Percentiles rank a stretch among this genome's conserved stretches.
phyloP scores from a whole-genome alignment of 2,797 vertebrate species.

The Stomatorhinus walkeri region DNA sequence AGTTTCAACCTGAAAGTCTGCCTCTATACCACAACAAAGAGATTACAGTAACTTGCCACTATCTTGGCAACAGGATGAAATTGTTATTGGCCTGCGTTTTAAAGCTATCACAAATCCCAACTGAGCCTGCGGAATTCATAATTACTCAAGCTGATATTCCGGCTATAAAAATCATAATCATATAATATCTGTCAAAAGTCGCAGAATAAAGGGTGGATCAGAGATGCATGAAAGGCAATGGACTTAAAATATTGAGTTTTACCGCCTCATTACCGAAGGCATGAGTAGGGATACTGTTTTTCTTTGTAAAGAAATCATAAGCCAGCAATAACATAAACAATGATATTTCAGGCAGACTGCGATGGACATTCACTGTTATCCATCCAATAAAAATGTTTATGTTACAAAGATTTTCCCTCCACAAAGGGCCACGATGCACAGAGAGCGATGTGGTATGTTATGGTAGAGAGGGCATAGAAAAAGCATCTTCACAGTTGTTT shows the following conservation, averaged over 20 bases:
- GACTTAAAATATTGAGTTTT: conserved; percentile 8
- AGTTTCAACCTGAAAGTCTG: neutral
- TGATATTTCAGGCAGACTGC: conserved; percentile 17
- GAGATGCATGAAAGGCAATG: neutral
- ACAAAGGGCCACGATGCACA: neutral
- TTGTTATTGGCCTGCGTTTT: neutral
- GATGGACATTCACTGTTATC: neutral
- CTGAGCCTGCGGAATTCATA: neutral
- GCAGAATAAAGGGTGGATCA: conserved; percentile 6
- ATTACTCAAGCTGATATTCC: conserved; percentile 11
- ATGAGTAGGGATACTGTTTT: conserved; percentile 8
- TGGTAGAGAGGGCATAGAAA: neutral
- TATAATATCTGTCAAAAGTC: conserved; percentile 1
- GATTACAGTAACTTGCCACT: conserved; percentile 1
- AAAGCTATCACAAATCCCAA: neutral
- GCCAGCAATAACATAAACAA: conserved; percentile 17
- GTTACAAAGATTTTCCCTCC: neutral
- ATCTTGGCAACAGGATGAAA: neutral
- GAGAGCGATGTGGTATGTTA: neutral
- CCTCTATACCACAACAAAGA: conserved; percentile 15
- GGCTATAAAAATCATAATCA: conserved; percentile 8
- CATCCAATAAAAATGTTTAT: conserved; percentile 14
- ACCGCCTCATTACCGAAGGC: neutral
- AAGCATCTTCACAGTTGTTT: neutral
- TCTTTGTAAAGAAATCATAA: conserved; percentile 2